Conservation (phyloP, 2,113 vertebrate genomes). For the Cottus gobio region DNA sequence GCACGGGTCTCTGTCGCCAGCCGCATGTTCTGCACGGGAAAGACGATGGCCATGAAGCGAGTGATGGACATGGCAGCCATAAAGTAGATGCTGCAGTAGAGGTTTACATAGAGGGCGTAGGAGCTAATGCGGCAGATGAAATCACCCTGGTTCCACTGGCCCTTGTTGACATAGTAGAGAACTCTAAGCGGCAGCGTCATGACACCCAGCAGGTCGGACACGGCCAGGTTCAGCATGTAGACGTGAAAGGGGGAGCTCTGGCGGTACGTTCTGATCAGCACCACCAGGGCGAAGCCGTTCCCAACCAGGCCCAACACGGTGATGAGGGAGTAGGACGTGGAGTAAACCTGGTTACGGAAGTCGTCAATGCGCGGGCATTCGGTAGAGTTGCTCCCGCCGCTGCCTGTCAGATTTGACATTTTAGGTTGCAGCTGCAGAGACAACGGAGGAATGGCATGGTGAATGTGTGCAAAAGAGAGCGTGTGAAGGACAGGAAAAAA, state of each 20-base stretch:
- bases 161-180: slow-evolving; percentile 90
- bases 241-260: slow-evolving; percentile 90
- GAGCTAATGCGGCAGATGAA: slow-evolving; percentile 92
- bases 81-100: slow-evolving; percentile 97
- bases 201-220: slow-evolving; percentile 92
- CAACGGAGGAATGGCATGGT: background rate
- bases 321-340: slow-evolving; percentile 91
- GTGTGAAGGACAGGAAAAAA: too few species aligned
- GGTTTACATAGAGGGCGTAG: slow-evolving; percentile 93
- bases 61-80: slow-evolving; percentile 97
- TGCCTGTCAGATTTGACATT: slow-evolving; percentile 43
- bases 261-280: slow-evolving; percentile 86
- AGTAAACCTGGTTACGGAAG: slow-evolving; percentile 94
- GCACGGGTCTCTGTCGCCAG: slow-evolving; percentile 87
- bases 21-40: slow-evolving; percentile 89
- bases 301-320: slow-evolving; percentile 89
- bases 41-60: slow-evolving; percentile 95
- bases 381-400: background rate
- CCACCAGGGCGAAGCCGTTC: slow-evolving; percentile 88
- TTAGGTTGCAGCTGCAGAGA: slow-evolving; percentile 32
- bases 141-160: slow-evolving; percentile 89
- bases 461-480: background rate
- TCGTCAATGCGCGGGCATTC: slow-evolving; percentile 85
- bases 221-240: slow-evolving; percentile 94
- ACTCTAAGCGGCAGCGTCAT: slow-evolving; percentile 92